Conservation (phyloP, 2,113 vertebrate genomes). For the Chrysochloris asiatica region DNA sequence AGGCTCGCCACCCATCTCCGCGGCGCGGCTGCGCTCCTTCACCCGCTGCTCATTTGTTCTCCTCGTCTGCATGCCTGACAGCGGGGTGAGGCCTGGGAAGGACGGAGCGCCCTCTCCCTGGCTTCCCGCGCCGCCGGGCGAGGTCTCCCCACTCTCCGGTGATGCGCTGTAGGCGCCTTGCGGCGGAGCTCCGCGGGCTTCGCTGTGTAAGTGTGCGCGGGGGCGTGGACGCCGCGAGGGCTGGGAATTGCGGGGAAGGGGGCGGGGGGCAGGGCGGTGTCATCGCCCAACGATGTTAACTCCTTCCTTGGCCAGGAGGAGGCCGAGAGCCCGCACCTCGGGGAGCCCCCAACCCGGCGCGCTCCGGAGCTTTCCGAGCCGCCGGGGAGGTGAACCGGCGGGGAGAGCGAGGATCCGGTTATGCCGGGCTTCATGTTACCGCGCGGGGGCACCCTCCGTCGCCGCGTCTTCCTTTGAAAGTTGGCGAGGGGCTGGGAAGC, state of each 20-base stretch:
- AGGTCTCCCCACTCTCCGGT: slow-evolving; percentile 1
- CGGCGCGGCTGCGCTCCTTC: background rate
- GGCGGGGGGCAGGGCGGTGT: background rate
- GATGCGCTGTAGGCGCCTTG: background rate
- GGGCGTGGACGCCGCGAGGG: background rate
- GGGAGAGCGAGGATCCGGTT: background rate
- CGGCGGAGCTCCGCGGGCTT: background rate
- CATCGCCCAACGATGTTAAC: background rate
- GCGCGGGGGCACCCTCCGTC: slow-evolving; percentile 23
- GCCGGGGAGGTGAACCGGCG: background rate
- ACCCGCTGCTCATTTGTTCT: slow-evolving; percentile 37
- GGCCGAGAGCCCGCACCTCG: background rate
- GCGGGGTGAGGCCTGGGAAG: background rate
- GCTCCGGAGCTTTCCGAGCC: background rate
- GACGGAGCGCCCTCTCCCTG: background rate
- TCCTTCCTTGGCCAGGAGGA: background rate
- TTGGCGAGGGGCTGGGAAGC: slow-evolving; percentile 11
- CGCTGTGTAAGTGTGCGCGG: background rate
- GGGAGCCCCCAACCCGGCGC: background rate
- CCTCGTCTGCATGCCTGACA: slow-evolving; percentile 54
- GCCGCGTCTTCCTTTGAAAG: slow-evolving; percentile 41
- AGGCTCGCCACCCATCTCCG: background rate
- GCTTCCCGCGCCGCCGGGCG: background rate
- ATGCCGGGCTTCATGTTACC: background rate
- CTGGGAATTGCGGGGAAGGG: background rate